These are phyloP conservation scores for Tetranychus cinnabarinus DNA, from an alignment of 1,140 invertebrate species.

Conservation along the genomic window DNA sequence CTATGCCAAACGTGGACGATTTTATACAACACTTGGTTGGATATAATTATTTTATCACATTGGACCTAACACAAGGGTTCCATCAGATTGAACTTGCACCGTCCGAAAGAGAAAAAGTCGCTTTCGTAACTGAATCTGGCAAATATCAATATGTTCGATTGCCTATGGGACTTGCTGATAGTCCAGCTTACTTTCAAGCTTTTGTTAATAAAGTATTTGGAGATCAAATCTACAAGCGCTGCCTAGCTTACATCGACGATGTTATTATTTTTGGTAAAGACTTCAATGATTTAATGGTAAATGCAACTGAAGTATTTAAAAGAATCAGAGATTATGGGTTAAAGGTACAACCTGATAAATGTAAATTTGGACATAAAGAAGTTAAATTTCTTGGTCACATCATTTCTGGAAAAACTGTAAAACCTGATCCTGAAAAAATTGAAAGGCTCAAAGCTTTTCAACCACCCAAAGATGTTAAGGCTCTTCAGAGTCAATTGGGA, in stretches of 20 bases:
- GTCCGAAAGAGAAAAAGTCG: slow-evolving; percentile 13
- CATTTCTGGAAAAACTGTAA: background rate
- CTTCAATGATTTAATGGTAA: background rate
- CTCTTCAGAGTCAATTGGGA: background rate
- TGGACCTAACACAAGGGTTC: slow-evolving; percentile 9
- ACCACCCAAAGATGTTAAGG: background rate
- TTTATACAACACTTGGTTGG: background rate
- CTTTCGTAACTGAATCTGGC: slow-evolving; percentile 21
- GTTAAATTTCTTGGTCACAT: background rate
- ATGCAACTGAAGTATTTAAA: background rate
- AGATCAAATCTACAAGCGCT: background rate
- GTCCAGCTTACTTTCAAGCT: background rate
- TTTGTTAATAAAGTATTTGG: background rate
- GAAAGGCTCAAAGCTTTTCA: background rate
- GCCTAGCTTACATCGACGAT: background rate
- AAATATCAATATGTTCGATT: slow-evolving; percentile 17
- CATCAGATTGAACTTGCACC: slow-evolving; percentile 3
- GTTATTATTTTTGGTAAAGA: background rate
- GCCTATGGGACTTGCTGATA: background rate
- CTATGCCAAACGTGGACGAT: slow-evolving; percentile 23
- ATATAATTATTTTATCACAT: background rate
- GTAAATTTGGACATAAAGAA: background rate
- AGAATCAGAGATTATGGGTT: background rate
- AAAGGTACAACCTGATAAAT: background rate
- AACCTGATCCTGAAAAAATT: background rate